A percentile compares a stretch with the other conserved stretches of the same genome.
Evolutionary conservation across 2,797 vertebrate genomes (phyloP).

Genomic region (Premnoplex brunnescens): DNA sequence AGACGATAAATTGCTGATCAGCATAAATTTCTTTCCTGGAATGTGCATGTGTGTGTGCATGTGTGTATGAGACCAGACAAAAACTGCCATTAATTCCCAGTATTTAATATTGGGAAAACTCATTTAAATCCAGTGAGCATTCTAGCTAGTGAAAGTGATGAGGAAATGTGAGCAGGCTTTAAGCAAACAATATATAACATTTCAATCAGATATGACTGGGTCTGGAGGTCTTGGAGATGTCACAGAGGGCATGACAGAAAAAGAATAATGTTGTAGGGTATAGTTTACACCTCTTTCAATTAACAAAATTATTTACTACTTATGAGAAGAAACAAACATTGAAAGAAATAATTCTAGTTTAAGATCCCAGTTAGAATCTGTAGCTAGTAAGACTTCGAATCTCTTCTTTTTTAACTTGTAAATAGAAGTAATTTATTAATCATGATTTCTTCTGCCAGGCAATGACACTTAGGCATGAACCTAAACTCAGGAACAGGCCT

Average conservation of each 20-base stretch:
- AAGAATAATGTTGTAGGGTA: neutral
- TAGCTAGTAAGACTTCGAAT: neutral
- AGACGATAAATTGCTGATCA: neutral
- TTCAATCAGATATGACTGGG: neutral
- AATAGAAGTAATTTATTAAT: neutral
- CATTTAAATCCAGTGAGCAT: neutral
- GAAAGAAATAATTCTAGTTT: neutral
- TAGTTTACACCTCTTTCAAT: neutral
- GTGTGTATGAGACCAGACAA: neutral
- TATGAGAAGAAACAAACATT: neutral
- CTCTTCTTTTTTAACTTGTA: neutral
- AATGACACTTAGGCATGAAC: neutral
- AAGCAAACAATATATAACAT: neutral
- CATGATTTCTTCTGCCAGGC: neutral
- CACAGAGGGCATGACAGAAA: neutral
- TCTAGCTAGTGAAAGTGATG: neutral
- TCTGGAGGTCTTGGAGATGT: neutral
- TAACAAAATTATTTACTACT: slow-evolving; percentile 11
- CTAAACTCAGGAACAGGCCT: neutral
- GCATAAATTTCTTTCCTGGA: neutral
- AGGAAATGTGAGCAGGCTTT: neutral
- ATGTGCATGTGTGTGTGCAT: neutral
- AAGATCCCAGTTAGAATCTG: neutral
- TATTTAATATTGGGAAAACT: neutral
- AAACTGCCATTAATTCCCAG: neutral